Base-by-base conservation (phyloP, 2,113 vertebrate genomes). In the Phrynosoma blainvillii region DNA sequence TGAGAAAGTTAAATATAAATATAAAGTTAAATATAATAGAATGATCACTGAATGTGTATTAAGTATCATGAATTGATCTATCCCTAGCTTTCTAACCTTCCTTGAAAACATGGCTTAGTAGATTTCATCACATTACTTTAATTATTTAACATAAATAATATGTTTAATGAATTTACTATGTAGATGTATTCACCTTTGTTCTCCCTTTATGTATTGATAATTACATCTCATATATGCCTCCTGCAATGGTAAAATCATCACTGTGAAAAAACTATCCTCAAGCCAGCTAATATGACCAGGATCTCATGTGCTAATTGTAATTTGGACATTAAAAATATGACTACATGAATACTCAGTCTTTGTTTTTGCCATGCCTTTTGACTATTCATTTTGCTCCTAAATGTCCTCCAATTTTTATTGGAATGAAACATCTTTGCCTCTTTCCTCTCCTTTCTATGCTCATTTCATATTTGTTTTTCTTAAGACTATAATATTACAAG, bases 401-500 rank as follows among this genome's bases (percentile, higher is more conserved):
- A 36, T 13, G 2, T 2, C 0, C 0, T 2, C 13, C 23, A 20
- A 7, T 5, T 2, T 4, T 2, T 14, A 3, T 0, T 2, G 14
- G 81, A n/a, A 14, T 0, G 1, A 30, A 27, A 76, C 47, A 36
- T 25, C 9, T 27, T 68, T 66, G 16, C 5, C 1, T 54, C 79
- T 70, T 47, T 25, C 27, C 3, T 79, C 12, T 40, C 27, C 23
- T 59, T 32, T 42, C 2, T 86, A 32, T 21, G 25, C 11, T 47
- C 54, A 36, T 87, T 82, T 56, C 70, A 82, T 21, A 10, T 62
- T 30, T 18, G 21, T 75, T 16, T 36, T 27, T 59, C 6, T 36
- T 71, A 68, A 32, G 12, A 12, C 30, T 16, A 32, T 32, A 25
- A 32, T 10, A 23, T 23, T 21, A 66, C 18, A 23, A 66, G 18